phyloP scores from a whole-genome alignment of 2,113 vertebrate species.

The Proteles cristata region DNA sequence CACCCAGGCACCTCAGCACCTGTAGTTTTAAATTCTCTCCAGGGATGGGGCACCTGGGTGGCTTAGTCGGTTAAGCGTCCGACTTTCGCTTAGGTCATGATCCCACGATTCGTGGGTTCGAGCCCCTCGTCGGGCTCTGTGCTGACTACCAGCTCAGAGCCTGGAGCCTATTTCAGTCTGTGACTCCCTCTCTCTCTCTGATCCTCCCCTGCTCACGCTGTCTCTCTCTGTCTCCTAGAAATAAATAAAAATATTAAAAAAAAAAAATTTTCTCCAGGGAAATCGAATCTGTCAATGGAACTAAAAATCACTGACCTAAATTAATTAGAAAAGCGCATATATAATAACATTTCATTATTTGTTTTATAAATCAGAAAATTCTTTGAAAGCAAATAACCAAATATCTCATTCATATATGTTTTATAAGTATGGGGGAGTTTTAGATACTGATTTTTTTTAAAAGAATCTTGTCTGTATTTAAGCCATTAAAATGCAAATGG shows the following conservation, averaged over 20 bases:
- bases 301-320: neutral
- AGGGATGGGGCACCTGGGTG: no score
- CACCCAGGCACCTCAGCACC: no score
- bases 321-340: neutral
- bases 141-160: no score
- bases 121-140: no score
- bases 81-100: no score
- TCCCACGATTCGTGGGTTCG: no score
- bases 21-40: neutral
- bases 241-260: no score
- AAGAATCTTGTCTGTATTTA: neutral
- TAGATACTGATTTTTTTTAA: slow-evolving; percentile 14
- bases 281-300: neutral
- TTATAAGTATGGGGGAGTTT: neutral
- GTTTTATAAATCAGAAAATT: slow-evolving; percentile 53
- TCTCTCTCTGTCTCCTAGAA: no score
- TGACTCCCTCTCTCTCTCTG: no score
- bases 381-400: slow-evolving; percentile 27
- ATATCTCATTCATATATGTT: neutral
- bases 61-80: no score
- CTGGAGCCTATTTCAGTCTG: no score
- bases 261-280: neutral
- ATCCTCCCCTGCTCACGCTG: no score
- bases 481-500: slow-evolving; percentile 12
- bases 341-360: slow-evolving; percentile 9